phyloP scores from a whole-genome alignment of 2,797 vertebrate species.

The Selene dorsalis region DNA sequence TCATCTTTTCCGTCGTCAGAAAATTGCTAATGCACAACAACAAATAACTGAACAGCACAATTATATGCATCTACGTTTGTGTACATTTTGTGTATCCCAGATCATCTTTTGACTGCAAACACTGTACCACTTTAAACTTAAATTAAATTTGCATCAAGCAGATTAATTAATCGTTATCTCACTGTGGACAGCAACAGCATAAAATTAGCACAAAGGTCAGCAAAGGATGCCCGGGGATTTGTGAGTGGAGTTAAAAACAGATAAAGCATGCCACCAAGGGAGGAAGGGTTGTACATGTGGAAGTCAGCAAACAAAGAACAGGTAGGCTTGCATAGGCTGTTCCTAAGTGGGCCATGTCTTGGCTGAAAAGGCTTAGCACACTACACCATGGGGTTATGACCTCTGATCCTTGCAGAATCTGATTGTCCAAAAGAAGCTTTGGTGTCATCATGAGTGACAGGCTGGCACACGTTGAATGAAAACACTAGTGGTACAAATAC shows the following conservation, averaged over 20 bases:
- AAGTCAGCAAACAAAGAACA: conserved; percentile 49
- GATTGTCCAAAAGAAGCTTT: conserved; percentile 76
- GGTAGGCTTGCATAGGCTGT: conserved; percentile 64
- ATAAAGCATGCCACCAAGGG: conserved; percentile 35
- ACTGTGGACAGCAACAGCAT: conserved; percentile 12
- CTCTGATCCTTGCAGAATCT: conserved; percentile 66
- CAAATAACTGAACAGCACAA: neutral
- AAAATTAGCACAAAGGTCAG: conserved; percentile 59
- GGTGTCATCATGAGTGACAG: conserved; percentile 61
- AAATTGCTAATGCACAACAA: neutral
- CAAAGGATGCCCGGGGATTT: conserved; percentile 52
- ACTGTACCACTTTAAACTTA: neutral
- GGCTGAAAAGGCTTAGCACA: conserved; percentile 60
- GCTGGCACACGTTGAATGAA: conserved; percentile 68
- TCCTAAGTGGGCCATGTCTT: conserved; percentile 77
- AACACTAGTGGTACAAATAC: conserved; percentile 80
- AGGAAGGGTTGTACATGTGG: conserved; percentile 55
- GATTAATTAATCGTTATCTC: conserved; percentile 33
- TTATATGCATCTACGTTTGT: conserved; percentile 29
- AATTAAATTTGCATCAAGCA: conserved; percentile 19
- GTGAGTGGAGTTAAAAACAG: conserved; percentile 47
- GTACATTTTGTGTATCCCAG: neutral
- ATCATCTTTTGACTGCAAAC: conserved; percentile 19
- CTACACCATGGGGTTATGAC: conserved; percentile 67
- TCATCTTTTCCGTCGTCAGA: conserved; percentile 30